phyloP scores from a whole-genome alignment of 2,113 vertebrate genomes.

The Turdus rufiventris region DNA sequence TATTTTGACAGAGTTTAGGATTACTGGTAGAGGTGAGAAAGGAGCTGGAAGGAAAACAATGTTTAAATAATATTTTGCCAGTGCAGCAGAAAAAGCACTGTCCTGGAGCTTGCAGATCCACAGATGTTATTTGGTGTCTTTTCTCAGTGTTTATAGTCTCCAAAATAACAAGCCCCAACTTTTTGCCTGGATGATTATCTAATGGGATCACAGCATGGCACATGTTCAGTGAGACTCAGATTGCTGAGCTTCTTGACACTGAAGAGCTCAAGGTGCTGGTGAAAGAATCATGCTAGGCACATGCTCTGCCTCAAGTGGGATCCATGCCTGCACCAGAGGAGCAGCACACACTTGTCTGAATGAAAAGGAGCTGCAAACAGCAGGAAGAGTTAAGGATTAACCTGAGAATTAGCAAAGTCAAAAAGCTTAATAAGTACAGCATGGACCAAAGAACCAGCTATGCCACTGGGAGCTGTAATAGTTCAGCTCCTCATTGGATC shows the following conservation, averaged over 20 bases:
- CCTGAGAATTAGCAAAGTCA: not conserved
- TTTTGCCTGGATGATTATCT: not conserved
- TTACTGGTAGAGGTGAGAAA: conserved; percentile 21
- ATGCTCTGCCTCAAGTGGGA: not conserved
- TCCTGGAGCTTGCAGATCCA: not conserved
- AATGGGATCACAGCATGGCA: not conserved
- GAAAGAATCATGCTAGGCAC: not conserved
- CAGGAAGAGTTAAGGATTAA: not conserved
- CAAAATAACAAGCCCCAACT: not conserved
- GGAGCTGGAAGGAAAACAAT: conserved; percentile 29
- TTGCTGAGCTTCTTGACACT: not conserved
- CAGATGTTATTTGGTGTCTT: not conserved
- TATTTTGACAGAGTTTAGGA: conserved; percentile 53
- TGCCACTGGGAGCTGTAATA: not conserved
- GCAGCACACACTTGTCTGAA: not conserved
- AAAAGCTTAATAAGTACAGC: not conserved
- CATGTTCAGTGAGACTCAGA: not conserved
- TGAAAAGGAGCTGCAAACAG: not conserved
- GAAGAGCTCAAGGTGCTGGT: not conserved
- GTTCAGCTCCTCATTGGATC: not conserved
- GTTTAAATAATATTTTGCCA: not conserved
- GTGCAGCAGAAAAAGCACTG: not conserved
- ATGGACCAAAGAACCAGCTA: not conserved
- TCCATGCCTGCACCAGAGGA: not conserved
- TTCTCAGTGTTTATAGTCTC: not conserved